Evolutionary conservation across 2,888 invertebrate genomes (phyloP).

Genomic region (Cheilosia variabilis): DNA sequence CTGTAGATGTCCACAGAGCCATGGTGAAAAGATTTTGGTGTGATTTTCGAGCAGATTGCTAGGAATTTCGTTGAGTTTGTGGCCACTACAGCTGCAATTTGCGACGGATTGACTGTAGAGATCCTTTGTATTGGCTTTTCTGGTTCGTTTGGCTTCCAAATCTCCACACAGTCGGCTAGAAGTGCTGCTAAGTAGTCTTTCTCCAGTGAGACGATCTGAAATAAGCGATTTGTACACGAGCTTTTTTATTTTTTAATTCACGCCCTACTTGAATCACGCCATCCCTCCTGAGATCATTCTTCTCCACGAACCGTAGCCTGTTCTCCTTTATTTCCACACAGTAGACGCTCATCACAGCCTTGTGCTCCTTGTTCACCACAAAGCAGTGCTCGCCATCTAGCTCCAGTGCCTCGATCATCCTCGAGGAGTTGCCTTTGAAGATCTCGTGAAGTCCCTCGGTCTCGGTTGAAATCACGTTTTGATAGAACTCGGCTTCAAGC

Average conservation of each 20-base stretch:
- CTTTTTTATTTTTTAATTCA: neutral
- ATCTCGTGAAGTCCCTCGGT: conserved; percentile 67
- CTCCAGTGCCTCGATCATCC: conserved; percentile 57
- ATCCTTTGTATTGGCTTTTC: conserved; percentile 71
- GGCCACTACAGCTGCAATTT: conserved; percentile 75
- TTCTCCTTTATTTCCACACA: conserved; percentile 56
- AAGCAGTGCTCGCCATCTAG: conserved; percentile 72
- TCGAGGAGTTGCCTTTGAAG: conserved; percentile 51
- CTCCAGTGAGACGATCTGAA: conserved; percentile 74
- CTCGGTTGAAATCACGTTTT: conserved; percentile 65
- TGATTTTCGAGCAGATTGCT: conserved; percentile 77
- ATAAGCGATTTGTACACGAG: neutral
- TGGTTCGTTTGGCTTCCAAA: conserved; percentile 76
- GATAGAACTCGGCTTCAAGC: conserved; percentile 42
- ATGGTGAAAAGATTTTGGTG: conserved; percentile 75
- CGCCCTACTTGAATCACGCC: conserved; percentile 77
- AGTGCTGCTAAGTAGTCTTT: conserved; percentile 69
- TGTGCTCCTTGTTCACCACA: conserved; percentile 27
- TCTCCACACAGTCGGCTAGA: conserved; percentile 76
- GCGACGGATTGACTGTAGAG: conserved; percentile 75
- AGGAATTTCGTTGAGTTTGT: conserved; percentile 76
- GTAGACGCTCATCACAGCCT: conserved; percentile 41
- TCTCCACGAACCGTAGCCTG: conserved; percentile 47
- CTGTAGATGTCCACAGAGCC: conserved; percentile 80
- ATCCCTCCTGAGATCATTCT: conserved; percentile 42